These are phyloP conservation scores for Pyxicephalus adspersus DNA, from an alignment of 2,113 vertebrate genomes.

Conservation along the genomic window DNA sequence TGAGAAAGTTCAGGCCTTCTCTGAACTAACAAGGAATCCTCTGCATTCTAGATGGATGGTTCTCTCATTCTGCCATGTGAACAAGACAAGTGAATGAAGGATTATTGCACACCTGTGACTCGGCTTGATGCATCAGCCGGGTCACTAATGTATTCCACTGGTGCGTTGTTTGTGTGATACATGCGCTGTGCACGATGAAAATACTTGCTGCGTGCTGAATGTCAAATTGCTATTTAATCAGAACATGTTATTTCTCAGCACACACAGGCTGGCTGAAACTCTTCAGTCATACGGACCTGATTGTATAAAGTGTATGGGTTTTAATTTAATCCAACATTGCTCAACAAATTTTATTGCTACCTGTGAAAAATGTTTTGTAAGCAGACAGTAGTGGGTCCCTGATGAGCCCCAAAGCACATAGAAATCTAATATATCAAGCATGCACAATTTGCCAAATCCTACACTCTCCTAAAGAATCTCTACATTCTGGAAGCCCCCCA, in stretches of 20 bases:
- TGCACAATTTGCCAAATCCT: no score
- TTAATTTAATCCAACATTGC: no score
- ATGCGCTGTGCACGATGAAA: neutral
- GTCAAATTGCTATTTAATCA: neutral
- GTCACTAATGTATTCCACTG: constrained; percentile 9
- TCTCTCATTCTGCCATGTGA: neutral
- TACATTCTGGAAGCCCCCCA: no score
- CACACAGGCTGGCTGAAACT: no score
- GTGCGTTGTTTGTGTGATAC: neutral
- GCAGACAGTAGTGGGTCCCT: no score
- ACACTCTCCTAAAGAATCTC: no score
- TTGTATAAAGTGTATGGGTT: no score
- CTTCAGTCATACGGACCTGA: no score
- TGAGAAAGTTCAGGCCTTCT: constrained; percentile 1
- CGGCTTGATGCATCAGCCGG: neutral
- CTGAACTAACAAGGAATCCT: neutral
- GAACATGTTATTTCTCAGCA: neutral
- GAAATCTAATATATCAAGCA: no score
- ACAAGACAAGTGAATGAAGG: neutral
- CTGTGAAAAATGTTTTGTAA: no score
- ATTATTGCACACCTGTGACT: neutral
- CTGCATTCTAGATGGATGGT: neutral
- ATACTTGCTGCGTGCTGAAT: neutral
- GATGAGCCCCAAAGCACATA: no score
- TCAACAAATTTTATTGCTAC: no score